Conservation (phyloP, 2,113 vertebrate genomes). For the Lepus timidus region DNA sequence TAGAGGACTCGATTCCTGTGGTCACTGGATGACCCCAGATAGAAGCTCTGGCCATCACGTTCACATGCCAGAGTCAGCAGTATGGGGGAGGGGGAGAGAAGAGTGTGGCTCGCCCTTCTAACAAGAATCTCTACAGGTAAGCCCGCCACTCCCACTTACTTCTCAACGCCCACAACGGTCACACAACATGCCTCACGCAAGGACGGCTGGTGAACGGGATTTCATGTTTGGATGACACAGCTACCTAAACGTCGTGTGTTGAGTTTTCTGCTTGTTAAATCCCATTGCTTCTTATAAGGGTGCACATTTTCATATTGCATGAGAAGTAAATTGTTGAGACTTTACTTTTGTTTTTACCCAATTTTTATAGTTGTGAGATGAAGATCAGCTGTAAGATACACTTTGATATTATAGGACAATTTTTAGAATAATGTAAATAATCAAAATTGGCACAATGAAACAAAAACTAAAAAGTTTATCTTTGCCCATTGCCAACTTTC, state of each 20-base stretch:
- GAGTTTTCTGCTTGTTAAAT: neutral
- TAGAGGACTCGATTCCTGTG: neutral
- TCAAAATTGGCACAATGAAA: conserved; percentile 11
- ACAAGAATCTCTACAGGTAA: neutral
- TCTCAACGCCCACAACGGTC: neutral
- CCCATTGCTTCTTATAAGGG: neutral
- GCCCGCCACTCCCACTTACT: neutral
- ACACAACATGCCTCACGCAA: neutral
- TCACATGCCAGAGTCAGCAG: neutral
- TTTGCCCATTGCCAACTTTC: neutral
- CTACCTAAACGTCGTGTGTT: neutral
- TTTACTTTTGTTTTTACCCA: neutral
- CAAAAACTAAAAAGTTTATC: conserved; percentile 5
- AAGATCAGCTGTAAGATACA: conserved; percentile 24
- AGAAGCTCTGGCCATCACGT: neutral
- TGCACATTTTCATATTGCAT: neutral
- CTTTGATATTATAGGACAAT: neutral
- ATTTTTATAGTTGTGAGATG: conserved; percentile 1
- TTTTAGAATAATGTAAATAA: neutral
- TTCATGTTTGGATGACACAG: neutral
- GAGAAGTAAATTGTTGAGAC: neutral
- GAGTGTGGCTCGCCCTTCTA: neutral
- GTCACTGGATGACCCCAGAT: neutral
- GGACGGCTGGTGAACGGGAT: neutral
- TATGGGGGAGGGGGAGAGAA: neutral